phyloP scores from a whole-genome alignment of 2,797 vertebrate species.

The Mastacembelus armatus region DNA sequence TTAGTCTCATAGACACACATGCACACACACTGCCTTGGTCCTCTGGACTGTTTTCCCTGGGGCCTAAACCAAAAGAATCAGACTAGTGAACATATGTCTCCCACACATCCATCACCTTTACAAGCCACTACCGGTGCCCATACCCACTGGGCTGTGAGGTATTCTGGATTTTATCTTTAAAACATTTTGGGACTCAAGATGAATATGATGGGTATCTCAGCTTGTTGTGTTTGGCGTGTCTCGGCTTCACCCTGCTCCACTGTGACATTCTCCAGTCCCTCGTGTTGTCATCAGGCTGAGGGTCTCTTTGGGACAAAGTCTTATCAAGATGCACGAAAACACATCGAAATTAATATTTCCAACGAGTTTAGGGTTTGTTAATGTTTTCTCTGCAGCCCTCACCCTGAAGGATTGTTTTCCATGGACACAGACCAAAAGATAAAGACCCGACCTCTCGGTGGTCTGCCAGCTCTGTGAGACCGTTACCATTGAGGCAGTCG shows the following conservation, averaged over 20 bases:
- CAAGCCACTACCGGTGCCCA: constrained; percentile 10
- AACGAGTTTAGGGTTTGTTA: constrained; percentile 29
- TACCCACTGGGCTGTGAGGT: too few species aligned
- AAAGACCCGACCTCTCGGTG: constrained; percentile 63
- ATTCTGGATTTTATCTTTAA: constrained; percentile 25
- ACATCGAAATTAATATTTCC: constrained; percentile 35
- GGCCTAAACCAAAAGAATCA: constrained; percentile 70
- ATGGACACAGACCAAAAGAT: constrained; percentile 83
- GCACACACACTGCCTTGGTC: constrained; percentile 24
- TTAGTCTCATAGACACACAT: constrained; percentile 1
- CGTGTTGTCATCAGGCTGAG: constrained; percentile 16
- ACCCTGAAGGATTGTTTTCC: constrained; percentile 72
- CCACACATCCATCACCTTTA: constrained; percentile 43
- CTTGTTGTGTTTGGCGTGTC: constrained; percentile 8
- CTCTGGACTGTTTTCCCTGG: constrained; percentile 48
- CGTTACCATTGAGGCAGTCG: constrained; percentile 47
- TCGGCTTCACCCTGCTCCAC: constrained; percentile 3
- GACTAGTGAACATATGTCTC: constrained; percentile 63
- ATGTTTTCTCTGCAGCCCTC: constrained; percentile 65
- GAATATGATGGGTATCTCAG: constrained; percentile 32
- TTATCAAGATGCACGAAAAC: constrained; percentile 55
- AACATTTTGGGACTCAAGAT: constrained; percentile 21
- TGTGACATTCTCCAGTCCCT: constrained; percentile 21
- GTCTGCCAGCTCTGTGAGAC: constrained; percentile 43
- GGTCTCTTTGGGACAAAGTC: constrained; percentile 39